These are phyloP conservation scores for Holothuria glaberrima DNA, from an alignment of 35 echinoderm and acorn worm genomes.

Conservation along the genomic window DNA sequence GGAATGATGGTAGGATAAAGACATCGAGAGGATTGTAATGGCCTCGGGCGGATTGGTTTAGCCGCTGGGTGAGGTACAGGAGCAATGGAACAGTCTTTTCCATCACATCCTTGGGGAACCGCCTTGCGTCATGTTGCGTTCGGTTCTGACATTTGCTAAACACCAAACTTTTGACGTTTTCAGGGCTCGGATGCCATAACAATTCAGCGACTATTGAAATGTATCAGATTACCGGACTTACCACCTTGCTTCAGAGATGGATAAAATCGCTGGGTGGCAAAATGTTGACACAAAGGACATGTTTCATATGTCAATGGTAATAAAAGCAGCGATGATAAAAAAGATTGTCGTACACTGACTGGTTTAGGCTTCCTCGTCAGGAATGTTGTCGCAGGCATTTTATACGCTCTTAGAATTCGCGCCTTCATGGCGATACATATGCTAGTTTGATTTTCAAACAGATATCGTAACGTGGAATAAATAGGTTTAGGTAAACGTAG, in stretches of 20 bases:
- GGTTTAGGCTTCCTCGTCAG: too few relatives aligned
- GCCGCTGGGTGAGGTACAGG: slow-evolving; percentile 21
- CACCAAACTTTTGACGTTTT: slow-evolving; percentile 43
- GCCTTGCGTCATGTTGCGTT: slow-evolving; percentile 47
- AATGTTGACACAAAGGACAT: slow-evolving; percentile 56
- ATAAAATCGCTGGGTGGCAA: slow-evolving; percentile 50
- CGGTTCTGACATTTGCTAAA: slow-evolving; percentile 50
- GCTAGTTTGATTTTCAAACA: too few relatives aligned
- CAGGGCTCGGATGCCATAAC: slow-evolving; percentile 11
- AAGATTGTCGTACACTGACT: too few relatives aligned
- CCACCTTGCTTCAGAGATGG: slow-evolving; percentile 16
- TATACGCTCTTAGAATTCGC: too few relatives aligned
- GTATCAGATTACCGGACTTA: slow-evolving; percentile 34
- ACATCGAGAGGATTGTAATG: slow-evolving; percentile 47
- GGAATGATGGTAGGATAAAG: slow-evolving; percentile 22
- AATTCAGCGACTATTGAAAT: slow-evolving; percentile 8
- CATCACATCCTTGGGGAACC: slow-evolving; percentile 22
- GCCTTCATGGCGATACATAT: too few relatives aligned
- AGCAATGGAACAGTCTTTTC: not conserved
- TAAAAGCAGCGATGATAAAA: slow-evolving; percentile 10
- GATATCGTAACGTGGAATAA: too few relatives aligned
- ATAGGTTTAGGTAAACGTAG: too few relatives aligned
- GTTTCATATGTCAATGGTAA: slow-evolving; percentile 46
- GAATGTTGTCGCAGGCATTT: too few relatives aligned
- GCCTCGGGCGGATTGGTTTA: slow-evolving; percentile 19